Conservation (phyloP, 1,140 invertebrate species). For the Phymastichus coffea region DNA sequence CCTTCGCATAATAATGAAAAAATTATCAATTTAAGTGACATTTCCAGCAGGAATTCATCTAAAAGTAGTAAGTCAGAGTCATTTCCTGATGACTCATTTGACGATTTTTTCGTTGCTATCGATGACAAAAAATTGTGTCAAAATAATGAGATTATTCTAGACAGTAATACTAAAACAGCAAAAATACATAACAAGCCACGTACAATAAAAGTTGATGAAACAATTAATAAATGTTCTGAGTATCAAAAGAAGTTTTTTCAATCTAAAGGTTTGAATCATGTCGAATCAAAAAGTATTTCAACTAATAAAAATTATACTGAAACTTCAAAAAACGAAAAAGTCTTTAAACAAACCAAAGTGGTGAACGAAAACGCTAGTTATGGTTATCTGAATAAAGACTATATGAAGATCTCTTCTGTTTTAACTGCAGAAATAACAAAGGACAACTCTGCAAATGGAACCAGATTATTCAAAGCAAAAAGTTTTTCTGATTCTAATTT, state of each 20-base stretch:
- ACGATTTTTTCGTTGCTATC: conserved; percentile 21
- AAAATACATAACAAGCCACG: neutral
- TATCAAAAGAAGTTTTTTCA: conserved; percentile 14
- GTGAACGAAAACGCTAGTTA: conserved; percentile 19
- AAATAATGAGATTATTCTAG: neutral
- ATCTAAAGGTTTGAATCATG: conserved; percentile 4
- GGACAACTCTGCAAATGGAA: neutral
- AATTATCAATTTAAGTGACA: neutral
- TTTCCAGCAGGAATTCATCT: conserved; percentile 1
- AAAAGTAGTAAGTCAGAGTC: neutral
- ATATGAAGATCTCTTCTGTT: too few species aligned
- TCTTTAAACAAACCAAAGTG: conserved; percentile 19
- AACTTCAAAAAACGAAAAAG: neutral
- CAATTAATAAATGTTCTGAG: neutral
- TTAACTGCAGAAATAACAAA: too few species aligned
- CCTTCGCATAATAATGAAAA: neutral
- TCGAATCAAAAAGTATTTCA: neutral
- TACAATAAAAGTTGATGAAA: neutral
- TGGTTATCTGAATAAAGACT: conserved; percentile 22
- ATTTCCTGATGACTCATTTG: conserved; percentile 26
- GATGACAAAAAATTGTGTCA: conserved; percentile 17
- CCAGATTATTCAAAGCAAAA: conserved; percentile 25
- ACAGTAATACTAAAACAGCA: neutral
- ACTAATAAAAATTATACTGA: neutral
- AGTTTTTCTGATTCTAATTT: conserved; percentile 28